Base-by-base conservation (phyloP, 2,797 vertebrate genomes). In the Spatula versicolor region DNA sequence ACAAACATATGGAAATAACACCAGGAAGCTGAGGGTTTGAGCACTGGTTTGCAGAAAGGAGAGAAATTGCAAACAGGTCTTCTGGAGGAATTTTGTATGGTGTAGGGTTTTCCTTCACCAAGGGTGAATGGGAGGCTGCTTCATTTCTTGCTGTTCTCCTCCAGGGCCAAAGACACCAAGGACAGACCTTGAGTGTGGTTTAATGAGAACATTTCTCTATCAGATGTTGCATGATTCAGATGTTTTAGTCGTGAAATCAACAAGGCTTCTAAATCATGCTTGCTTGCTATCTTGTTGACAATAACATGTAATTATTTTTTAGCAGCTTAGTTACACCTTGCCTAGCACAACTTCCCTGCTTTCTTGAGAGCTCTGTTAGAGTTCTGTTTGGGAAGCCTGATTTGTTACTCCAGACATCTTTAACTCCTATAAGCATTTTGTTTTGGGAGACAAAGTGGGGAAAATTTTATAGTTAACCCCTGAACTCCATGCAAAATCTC, bases 191-290 rank as follows among this genome's bases (percentile, higher is more conserved):
- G 63, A 89, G 33, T 78, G 41, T 2, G 6, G 26, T 64, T 90
- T 89, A 75, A 48, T 73, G 41, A 76, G 73, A 94, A 20, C 77
- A 76, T 90, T 91, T 90, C 35, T 91, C 58, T 88, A 79, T 52
- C 58, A 92, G 80, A 88, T 90, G 26, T 86, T 90, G 37, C 7
- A 1, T 62, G 41, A 68, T 86, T 92, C 73, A 74, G n/a, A 89
- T 92, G 35, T 54, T 92, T 91, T 63, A 66, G 54, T 86, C 46
- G 46, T 91, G 62, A 90, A 78, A 69, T 91, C 83, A 95, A 4
- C 52, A 75, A 83, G 23, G n/a, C 85, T 95, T 93, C 8, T 12
- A 75, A 95, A 91, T 50, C 54, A 39, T 87, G 41, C 68, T 68
- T 92, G 37, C 43, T 83, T 92, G 71, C 87, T 84, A 43, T 72